These are phyloP conservation scores for Pandion haliaetus DNA, from an alignment of 2,113 vertebrate genomes.

Conservation along the genomic window DNA sequence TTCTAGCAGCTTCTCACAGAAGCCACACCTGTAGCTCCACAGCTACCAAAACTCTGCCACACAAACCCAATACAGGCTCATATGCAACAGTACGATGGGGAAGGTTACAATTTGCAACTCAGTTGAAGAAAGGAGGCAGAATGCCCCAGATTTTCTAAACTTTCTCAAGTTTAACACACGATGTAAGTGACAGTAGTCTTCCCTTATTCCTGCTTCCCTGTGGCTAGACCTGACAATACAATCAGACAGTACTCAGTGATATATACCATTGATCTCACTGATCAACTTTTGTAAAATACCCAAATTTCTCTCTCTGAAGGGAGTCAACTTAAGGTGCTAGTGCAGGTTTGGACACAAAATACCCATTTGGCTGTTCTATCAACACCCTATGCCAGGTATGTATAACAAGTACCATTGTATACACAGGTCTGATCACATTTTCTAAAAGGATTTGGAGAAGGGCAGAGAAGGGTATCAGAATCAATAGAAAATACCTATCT, in stretches of 20 bases:
- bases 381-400: background rate
- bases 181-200: background rate
- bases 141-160: background rate
- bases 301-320: background rate
- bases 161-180: background rate
- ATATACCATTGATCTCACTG: background rate
- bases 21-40: no score
- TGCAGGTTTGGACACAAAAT: background rate
- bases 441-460: background rate
- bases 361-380: background rate
- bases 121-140: background rate
- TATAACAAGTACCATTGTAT: background rate
- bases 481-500: background rate
- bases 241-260: background rate
- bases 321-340: background rate
- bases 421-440: background rate
- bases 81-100: background rate
- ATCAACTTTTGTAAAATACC: background rate
- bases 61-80: no score
- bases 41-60: no score
- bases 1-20: no score
- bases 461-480: background rate
- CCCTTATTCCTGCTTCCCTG: background rate
- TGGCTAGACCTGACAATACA: background rate
- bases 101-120: background rate